These are phyloP conservation scores for Acyrthosiphon pisum DNA, from an alignment of 1,140 invertebrate species.

Conservation along the genomic window DNA sequence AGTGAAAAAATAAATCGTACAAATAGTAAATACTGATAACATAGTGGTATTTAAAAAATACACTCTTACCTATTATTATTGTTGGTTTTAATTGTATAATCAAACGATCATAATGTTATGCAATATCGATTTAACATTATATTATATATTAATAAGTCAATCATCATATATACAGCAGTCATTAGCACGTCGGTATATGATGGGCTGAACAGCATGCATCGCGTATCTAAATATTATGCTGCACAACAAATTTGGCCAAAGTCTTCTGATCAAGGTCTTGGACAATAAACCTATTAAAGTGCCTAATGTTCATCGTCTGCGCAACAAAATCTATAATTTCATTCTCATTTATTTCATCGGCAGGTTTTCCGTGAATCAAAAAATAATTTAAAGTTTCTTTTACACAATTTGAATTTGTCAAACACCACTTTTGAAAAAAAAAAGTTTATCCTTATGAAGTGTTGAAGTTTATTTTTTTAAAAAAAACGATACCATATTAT, in stretches of 20 bases:
- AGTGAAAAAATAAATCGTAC: neutral
- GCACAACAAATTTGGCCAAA: neutral
- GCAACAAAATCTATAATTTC: neutral
- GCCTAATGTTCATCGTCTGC: neutral
- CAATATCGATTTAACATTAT: neutral
- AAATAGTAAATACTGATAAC: neutral
- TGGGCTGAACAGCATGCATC: too few relatives aligned
- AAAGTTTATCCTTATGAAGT: neutral
- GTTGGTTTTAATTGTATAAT: neutral
- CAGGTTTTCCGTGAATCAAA: neutral
- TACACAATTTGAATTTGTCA: neutral
- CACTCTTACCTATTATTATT: neutral
- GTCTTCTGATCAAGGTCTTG: neutral
- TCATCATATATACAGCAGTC: neutral
- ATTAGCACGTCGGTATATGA: neutral
- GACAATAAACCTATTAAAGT: neutral
- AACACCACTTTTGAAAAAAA: too few relatives aligned
- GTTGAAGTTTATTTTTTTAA: neutral
- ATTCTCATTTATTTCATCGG: neutral
- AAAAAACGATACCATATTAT: neutral
- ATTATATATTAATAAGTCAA: neutral
- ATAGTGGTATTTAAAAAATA: neutral
- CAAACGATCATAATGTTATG: neutral
- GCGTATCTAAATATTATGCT: neutral
- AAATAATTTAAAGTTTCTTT: neutral